phyloP scores from a whole-genome alignment of 1,140 invertebrate genomes.

The Drosophila simulans region DNA sequence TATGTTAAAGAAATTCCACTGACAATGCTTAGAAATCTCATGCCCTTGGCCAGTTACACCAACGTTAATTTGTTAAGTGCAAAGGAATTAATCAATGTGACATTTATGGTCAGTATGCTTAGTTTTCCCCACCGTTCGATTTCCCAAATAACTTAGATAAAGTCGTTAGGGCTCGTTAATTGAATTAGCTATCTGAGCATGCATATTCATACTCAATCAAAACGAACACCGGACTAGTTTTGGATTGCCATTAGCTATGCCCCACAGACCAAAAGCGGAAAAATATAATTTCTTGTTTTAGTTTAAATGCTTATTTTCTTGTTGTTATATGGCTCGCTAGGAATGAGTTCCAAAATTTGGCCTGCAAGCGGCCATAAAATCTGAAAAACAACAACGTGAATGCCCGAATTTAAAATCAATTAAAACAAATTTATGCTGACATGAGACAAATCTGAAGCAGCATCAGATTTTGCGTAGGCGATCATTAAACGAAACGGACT shows the following conservation, averaged over 20 bases:
- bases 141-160: conserved; percentile 64
- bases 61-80: conserved; percentile 36
- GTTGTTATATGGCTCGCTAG: not conserved
- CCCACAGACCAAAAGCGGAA: conserved; percentile 56
- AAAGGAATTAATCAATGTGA: conserved; percentile 45
- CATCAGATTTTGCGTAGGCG: conserved; percentile 68
- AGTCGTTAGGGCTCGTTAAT: conserved; percentile 66
- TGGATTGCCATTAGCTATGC: conserved; percentile 64
- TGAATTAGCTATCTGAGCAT: conserved; percentile 75
- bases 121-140: conserved; percentile 8
- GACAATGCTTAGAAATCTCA: not conserved
- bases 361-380: conserved; percentile 64
- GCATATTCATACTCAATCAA: conserved; percentile 77
- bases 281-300: conserved; percentile 59
- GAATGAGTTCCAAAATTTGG: conserved; percentile 50
- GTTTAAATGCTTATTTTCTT: conserved; percentile 35
- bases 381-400: conserved; percentile 43
- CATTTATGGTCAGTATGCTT: conserved; percentile 27
- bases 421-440: conserved; percentile 81
- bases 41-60: conserved; percentile 20
- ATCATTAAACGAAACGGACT: conserved; percentile 61
- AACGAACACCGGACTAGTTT: conserved; percentile 35
- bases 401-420: conserved; percentile 80
- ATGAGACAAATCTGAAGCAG: conserved; percentile 73
- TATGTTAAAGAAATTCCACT: conserved; percentile 21